phyloP scores from a whole-genome alignment of 2,888 invertebrate species.

The Acanthococcus lagerstroemiae region DNA sequence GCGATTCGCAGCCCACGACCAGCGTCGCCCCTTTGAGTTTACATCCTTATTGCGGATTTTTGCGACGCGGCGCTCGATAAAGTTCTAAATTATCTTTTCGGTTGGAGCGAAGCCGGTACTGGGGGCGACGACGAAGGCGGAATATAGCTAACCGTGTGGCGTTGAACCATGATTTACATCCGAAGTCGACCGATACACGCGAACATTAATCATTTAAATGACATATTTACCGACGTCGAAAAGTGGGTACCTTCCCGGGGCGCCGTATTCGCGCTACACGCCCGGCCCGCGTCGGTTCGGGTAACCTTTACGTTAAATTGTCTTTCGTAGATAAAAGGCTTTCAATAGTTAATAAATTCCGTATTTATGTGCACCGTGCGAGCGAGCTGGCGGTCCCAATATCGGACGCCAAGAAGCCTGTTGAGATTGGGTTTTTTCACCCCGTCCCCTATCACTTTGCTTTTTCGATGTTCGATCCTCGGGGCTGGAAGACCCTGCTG shows the following conservation, averaged over 20 bases:
- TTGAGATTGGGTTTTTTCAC: no score
- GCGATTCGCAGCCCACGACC: no score
- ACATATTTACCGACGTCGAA: slow-evolving; percentile 17
- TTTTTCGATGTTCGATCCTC: not conserved
- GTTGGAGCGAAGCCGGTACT: not conserved
- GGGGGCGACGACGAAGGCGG: not conserved
- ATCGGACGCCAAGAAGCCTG: no score
- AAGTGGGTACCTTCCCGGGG: not conserved
- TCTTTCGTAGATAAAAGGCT: not conserved
- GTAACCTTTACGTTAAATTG: not conserved
- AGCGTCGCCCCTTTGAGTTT: no score
- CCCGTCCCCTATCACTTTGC: not conserved
- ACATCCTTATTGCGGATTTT: no score
- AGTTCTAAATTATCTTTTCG: not conserved
- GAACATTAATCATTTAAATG: slow-evolving; percentile 23
- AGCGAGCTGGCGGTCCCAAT: not conserved
- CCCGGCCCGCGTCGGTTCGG: no score
- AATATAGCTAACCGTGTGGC: not conserved
- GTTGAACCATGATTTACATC: slow-evolving; percentile 10
- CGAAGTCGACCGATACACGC: slow-evolving; percentile 24
- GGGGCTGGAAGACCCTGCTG: not conserved
- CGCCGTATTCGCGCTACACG: no score
- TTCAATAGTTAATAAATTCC: not conserved
- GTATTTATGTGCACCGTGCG: not conserved
- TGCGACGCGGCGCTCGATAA: not conserved